A percentile compares a stretch with the other conserved stretches of the same genome.
phyloP scores from a whole-genome alignment of 2,113 vertebrate species.

The Suricata suricatta region DNA sequence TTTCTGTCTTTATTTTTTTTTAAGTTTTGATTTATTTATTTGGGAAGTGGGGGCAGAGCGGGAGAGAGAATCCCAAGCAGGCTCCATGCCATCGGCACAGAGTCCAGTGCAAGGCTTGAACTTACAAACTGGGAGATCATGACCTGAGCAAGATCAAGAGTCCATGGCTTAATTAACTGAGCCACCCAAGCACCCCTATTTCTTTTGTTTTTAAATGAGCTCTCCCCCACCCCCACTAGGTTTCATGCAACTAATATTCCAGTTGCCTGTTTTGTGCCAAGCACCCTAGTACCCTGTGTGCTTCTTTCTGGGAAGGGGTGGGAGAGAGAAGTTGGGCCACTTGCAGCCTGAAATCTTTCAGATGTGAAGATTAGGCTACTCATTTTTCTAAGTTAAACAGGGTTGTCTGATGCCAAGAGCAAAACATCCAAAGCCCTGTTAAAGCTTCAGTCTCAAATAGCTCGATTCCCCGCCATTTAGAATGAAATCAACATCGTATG shows the following conservation, averaged over 20 bases:
- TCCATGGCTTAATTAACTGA: no score
- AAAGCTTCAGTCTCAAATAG: slow-evolving; percentile 9
- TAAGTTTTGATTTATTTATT: no score
- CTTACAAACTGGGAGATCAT: no score
- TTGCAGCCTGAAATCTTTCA: slow-evolving; percentile 27
- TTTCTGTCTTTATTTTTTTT: not conserved
- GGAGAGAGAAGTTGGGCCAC: not conserved
- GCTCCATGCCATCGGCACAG: no score
- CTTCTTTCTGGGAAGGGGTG: not conserved
- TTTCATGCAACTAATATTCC: not conserved
- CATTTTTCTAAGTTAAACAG: slow-evolving; percentile 16
- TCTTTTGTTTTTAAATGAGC: not conserved
- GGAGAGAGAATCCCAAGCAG: no score
- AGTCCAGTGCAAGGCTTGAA: no score
- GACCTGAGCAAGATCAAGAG: no score
- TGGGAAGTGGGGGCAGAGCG: no score
- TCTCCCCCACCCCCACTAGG: not conserved
- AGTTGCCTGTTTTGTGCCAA: slow-evolving; percentile 2
- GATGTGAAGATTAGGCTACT: slow-evolving; percentile 8
- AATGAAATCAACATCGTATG: not conserved
- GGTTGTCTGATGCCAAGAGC: not conserved
- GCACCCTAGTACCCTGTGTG: not conserved
- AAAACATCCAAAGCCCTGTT: not conserved
- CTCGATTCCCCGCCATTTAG: not conserved
- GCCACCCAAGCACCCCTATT: not conserved